phyloP scores from a whole-genome alignment of 2,113 vertebrate genomes.

The Cheilinus undulatus region DNA sequence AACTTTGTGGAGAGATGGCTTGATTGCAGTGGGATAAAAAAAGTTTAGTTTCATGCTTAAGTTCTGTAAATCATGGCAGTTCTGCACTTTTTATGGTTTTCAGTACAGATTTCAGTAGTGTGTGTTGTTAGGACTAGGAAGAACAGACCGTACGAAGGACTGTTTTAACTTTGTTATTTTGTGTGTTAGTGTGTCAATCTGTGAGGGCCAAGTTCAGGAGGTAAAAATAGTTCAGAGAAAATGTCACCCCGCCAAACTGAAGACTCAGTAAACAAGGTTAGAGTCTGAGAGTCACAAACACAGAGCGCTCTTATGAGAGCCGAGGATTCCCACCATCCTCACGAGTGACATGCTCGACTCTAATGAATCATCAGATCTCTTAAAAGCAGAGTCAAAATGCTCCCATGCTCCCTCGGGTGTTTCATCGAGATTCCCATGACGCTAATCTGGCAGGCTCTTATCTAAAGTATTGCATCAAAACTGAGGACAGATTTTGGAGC shows the following conservation, averaged over 20 bases:
- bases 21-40: too few species aligned
- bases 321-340: background rate
- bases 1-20: too few species aligned
- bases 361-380: background rate
- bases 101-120: too few species aligned
- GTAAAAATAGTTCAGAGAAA: conserved; percentile 62
- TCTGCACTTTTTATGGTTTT: too few species aligned
- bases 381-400: background rate
- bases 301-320: background rate
- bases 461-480: background rate
- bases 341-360: background rate
- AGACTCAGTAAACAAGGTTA: conserved; percentile 54
- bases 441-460: conserved; percentile 23
- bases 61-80: too few species aligned
- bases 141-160: too few species aligned
- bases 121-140: too few species aligned
- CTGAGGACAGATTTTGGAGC: conserved; percentile 11
- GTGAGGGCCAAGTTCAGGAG: conserved; percentile 21
- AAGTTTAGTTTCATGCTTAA: too few species aligned
- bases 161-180: too few species aligned
- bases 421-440: conserved; percentile 13
- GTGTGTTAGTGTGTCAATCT: conserved; percentile 8
- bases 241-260: conserved; percentile 27
- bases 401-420: background rate
- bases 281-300: conserved; percentile 6